Conservation (phyloP, 2,113 vertebrate genomes). For the Crotalus horridus region DNA sequence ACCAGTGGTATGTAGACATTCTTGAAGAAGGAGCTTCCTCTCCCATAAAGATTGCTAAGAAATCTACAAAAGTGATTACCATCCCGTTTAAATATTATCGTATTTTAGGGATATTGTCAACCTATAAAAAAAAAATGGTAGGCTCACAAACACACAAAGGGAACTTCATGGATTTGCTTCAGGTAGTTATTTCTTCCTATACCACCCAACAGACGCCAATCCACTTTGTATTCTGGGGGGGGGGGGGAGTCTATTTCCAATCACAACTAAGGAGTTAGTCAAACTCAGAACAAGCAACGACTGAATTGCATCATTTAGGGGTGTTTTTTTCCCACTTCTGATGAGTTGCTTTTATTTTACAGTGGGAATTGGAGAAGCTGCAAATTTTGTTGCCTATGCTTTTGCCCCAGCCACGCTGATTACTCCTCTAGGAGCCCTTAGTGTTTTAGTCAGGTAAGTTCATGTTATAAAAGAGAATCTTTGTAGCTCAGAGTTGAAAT, state of each 20-base stretch:
- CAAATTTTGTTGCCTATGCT: constrained; percentile 83
- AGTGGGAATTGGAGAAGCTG: constrained; percentile 83
- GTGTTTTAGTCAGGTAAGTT: constrained; percentile 79
- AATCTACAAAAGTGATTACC: background rate
- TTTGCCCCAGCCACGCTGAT: constrained; percentile 85
- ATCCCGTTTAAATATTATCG: background rate
- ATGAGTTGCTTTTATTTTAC: constrained; percentile 44
- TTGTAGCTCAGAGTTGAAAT: background rate
- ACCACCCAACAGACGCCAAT: background rate
- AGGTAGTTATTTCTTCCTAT: background rate
- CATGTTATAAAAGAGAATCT: background rate
- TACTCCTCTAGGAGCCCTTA: constrained; percentile 81
- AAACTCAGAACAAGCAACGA: background rate
- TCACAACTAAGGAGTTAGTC: background rate
- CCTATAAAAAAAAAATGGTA: background rate
- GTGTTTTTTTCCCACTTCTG: background rate
- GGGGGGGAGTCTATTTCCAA: background rate
- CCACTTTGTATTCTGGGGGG: background rate
- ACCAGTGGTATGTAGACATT: background rate
- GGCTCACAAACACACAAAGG: background rate
- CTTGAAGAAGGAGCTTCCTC: background rate
- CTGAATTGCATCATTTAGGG: constrained; percentile 4
- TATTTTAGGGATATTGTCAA: background rate
- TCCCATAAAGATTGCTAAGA: background rate
- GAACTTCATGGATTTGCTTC: background rate